Percentiles rank a stretch among this genome's conserved stretches.
Conservation (phyloP, 2,888 invertebrate genomes). For the Dugesia japonica region DNA sequence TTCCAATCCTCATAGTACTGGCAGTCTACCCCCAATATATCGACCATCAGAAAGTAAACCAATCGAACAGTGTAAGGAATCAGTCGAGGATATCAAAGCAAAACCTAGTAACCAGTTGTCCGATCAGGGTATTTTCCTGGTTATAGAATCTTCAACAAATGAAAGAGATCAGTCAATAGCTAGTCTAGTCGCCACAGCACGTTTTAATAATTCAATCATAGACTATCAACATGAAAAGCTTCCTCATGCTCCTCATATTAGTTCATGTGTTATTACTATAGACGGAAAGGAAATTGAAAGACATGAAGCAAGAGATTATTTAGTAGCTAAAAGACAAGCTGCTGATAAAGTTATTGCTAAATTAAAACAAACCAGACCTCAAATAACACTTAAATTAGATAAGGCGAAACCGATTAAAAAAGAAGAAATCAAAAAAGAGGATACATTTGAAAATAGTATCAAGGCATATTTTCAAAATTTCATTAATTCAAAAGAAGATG, state of each 20-base stretch:
- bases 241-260: background rate
- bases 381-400: background rate
- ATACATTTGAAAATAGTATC: background rate
- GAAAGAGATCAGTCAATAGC: background rate
- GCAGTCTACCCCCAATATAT: no score
- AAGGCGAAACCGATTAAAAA: background rate
- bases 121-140: background rate
- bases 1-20: no score
- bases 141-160: background rate
- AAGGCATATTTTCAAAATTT: background rate
- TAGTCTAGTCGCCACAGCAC: background rate
- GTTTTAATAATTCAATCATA: background rate
- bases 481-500: background rate
- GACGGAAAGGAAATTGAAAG: background rate
- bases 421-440: background rate
- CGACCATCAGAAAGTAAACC: no score
- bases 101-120: no score
- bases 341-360: background rate
- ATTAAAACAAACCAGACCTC: background rate
- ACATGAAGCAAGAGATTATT: background rate
- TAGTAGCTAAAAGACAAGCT: background rate
- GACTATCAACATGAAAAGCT: slow-evolving; percentile 9
- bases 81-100: no score
- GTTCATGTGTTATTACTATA: background rate
- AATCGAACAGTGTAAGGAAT: no score